Evolutionary conservation across 2,888 invertebrate genomes (phyloP).

Genomic region (Hemistola chrysoprasaria): DNA sequence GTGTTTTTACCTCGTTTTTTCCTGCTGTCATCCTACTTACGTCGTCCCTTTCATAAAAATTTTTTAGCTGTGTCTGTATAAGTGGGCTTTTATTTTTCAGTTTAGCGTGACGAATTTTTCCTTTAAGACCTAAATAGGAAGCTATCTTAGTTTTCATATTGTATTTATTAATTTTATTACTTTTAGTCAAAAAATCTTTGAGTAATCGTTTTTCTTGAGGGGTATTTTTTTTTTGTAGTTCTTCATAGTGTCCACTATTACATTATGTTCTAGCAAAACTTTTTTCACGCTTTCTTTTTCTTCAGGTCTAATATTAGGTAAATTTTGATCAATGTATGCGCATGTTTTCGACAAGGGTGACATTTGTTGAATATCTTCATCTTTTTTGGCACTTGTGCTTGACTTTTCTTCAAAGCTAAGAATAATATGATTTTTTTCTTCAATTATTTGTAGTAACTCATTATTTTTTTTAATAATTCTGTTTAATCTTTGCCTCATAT

Average conservation of each 20-base stretch:
- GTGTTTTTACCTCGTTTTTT: background rate
- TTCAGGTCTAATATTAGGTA: background rate
- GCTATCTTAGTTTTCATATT: background rate
- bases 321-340: background rate
- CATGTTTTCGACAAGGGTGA: too few relatives aligned
- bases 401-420: constrained; percentile 5
- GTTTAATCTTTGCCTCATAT: background rate
- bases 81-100: too few relatives aligned
- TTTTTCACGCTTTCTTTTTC: background rate
- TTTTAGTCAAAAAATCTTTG: background rate
- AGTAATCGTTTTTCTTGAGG: background rate
- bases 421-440: too few relatives aligned
- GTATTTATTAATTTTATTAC: background rate
- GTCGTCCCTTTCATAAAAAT: background rate
- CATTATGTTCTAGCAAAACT: background rate
- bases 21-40: background rate
- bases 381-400: constrained; percentile 6
- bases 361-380: too few relatives aligned
- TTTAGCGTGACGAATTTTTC: background rate
- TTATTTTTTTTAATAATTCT: too few relatives aligned
- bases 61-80: too few relatives aligned
- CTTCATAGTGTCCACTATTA: background rate
- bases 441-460: too few relatives aligned
- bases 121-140: background rate
- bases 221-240: background rate